Evolutionary conservation across 2,888 invertebrate genomes (phyloP), one percentile per base, ranked within the genome.

Genomic region (Aphidoletes aphidimyza): DNA sequence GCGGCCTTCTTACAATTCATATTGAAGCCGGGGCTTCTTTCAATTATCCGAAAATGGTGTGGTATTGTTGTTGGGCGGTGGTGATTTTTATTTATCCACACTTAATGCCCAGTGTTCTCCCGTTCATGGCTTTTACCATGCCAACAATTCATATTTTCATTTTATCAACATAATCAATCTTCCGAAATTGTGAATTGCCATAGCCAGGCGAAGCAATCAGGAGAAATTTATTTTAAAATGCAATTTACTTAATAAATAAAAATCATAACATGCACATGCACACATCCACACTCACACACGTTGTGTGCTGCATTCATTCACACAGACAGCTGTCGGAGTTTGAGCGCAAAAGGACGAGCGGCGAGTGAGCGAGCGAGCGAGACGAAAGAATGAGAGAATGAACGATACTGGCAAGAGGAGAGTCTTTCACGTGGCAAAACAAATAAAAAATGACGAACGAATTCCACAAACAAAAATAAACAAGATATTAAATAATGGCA

Each of bases 151-250:
- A 69, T 69, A 69, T 69, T 69, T 69, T 34, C 69, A 69, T 69
- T 69, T 69, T 69, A 69, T 69, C 69, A 69, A 69, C 36, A 69
- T 69, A 69, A 69, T 69, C 69, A 69, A 69, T 69, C 69, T 69
- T 69, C 36, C 34, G 69, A 54, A 54, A 54, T 22, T 54, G 22
- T 30, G 69, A 69, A 69, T 34, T 69, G 69, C 69, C 69, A 36
- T 34, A 34, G 11, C 30, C 69, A 69, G 34, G 34, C 30, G 34
- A 30, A 34, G 69, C 69, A 69, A 69, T 36, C 69, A 69, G 17
- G 36, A 14, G 34, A 69, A 69, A 69, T 69, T 69, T 36, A 69
- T 69, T 69, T 34, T 69, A 69, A 69, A 69, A 69, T 34, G 45
- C 9, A 45, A 45, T 45, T 45, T 45, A 45, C 14, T 45, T 14